Evolutionary conservation across 2,888 invertebrate genomes (phyloP), one percentile per base, ranked within the genome.

Genomic region (Parnassius apollo): DNA sequence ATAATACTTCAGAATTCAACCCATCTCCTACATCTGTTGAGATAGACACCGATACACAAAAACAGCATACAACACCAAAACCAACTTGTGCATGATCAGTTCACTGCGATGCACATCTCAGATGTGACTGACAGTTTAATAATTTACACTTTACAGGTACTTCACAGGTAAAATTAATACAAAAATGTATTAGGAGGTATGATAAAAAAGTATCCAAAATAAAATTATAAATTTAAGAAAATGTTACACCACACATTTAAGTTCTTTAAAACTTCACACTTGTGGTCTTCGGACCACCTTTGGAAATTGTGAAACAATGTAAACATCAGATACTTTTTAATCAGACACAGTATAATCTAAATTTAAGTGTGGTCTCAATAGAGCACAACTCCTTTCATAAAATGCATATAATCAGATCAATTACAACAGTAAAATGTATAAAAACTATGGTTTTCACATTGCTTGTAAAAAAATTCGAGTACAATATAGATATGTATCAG

Each of bases 71-170:
- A 82, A 86, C 85, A 85, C 82, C 79, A 77, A 85, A 78, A 78
- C 81, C 73, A 69, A 78, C 75, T 76, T 68, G 61, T 74, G 71
- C 69, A 66, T 66, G 75, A 74, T 91, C 89, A 78, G 90, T 91
- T 88, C 86, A 88, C 89, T 88, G 90, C 91, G 83, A 88, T 81
- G 90, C 91, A 88, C 77, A 74, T 72, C 75, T 73, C 76, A 74
- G 77, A 78, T 77, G 75, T 79, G 74, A 79, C 79, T 76, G 82
- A 82, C 81, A 82, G 81, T 80, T 76, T 81, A 49, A 81, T 80
- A 85, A 88, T 89, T 88, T 89, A 89, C 89, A 91, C 86, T 90
- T 90, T 86, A 89, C 91, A 91, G 91, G 91, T 91, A 91, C 91
- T 86, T 88, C 78, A 82, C 86, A 88, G 91, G 89, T 91, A 89